Base-by-base conservation (phyloP, 2,113 vertebrate genomes). In the Centropristis striata region DNA sequence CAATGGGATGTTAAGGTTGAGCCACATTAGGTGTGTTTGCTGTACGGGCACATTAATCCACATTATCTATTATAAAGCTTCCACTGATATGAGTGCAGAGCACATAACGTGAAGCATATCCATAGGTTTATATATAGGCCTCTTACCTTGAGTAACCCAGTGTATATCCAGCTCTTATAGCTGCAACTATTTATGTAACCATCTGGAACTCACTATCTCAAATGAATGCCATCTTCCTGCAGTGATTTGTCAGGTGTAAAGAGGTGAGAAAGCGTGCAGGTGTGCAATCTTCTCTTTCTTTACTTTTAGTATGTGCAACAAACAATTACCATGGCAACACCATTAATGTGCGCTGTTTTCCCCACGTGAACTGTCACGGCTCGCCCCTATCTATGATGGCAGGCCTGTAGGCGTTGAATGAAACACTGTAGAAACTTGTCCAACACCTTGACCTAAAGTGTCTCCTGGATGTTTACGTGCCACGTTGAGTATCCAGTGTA, bases 41-140 rank as follows among this genome's bases (percentile, higher is more conserved):
- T 8, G 21, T 39, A 13, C 20, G n/a, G 37, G 13, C 32, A 32
- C 32, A 32, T 32, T 3, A 32, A 6, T 32, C 32, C 37, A 41
- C 16, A 10, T 4, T 46, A 46, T 37, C 36, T 5, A 16, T 47
- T 27, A 47, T 20, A 27, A 8, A 11, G 18, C 28, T 10, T 13
- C 20, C n/a, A 9, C 4, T 10, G 47, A 20, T 18, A 8, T 41
- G 9, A 58, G 57, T 11, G 37, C n/a, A 25, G 25, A 28, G 14
- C 23, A 67, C 63, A 36, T 20, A 9, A 23, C 8, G 46, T 58
- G 44, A 75, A 20, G 32, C 44, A 21, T 59, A 13, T n/a, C 16
- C n/a, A 21, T 14, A 27, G 16, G 16, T 65, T 47, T 60, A 32
- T 63, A 49, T 60, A 66, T 51, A 41, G 64, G 27, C 16, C 42